A percentile compares a stretch with the other conserved stretches of the same genome.
phyloP scores from a whole-genome alignment of 2,888 invertebrate genomes.

The Aphodius sticticus region DNA sequence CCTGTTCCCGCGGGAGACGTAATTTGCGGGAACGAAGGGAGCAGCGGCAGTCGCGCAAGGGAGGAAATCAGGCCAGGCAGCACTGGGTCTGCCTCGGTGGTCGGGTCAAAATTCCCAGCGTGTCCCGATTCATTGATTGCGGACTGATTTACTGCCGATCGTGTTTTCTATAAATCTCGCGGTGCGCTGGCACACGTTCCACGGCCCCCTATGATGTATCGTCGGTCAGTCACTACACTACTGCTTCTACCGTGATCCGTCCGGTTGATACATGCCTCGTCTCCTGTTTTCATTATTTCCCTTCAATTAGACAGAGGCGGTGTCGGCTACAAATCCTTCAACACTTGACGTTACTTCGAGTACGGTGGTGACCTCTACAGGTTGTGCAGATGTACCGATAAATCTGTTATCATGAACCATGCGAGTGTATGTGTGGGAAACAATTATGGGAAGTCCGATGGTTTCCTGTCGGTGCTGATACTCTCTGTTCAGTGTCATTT shows the following conservation, averaged over 20 bases:
- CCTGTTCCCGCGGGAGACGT: neutral
- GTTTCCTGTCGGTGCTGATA: no score
- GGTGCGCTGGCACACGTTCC: neutral
- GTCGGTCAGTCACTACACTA: neutral
- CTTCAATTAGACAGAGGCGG: neutral
- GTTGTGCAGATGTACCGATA: neutral
- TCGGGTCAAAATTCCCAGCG: conserved; percentile 16
- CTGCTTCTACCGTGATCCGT: neutral
- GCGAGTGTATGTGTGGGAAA: no score
- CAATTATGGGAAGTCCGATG: no score
- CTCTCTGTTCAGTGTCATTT: no score
- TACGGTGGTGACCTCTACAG: neutral
- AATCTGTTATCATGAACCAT: neutral
- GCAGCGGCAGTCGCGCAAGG: neutral
- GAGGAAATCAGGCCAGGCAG: neutral
- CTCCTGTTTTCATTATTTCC: conserved; percentile 4
- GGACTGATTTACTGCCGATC: conserved; percentile 22
- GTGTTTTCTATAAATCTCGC: conserved; percentile 24
- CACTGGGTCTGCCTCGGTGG: neutral
- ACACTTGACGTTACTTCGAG: neutral
- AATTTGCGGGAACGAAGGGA: neutral
- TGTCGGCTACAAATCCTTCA: neutral
- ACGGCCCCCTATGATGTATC: neutral
- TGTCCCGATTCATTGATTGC: conserved; percentile 25
- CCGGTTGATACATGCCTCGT: neutral